A percentile compares a stretch with the other conserved stretches of the same genome.
phyloP scores from a whole-genome alignment of 2,797 vertebrate species.

The Notamacropus eugenii region DNA sequence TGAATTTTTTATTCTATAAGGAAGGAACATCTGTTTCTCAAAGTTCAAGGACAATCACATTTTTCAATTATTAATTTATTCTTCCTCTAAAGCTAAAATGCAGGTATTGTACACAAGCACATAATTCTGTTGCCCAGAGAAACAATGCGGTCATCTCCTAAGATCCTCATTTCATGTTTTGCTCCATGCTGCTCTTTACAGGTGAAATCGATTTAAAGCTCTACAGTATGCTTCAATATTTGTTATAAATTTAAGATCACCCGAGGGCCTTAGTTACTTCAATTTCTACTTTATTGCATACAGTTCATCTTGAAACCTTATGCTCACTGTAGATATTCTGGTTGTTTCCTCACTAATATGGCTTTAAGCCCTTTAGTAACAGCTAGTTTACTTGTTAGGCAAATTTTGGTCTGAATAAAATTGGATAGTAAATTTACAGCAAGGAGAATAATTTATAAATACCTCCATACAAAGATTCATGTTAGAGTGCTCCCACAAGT shows the following conservation, averaged over 20 bases:
- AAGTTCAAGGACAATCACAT: conserved; percentile 37
- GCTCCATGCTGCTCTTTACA: conserved; percentile 4
- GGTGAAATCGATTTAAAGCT: not conserved
- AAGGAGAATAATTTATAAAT: not conserved
- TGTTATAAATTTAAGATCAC: conserved; percentile 73
- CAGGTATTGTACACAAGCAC: conserved; percentile 14
- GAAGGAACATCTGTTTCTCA: conserved; percentile 53
- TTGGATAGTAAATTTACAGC: not conserved
- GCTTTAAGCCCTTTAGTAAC: conserved; percentile 29
- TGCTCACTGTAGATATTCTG: conserved; percentile 4
- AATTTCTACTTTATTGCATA: conserved; percentile 61
- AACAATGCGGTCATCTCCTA: conserved; percentile 31
- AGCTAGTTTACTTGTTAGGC: conserved; percentile 25
- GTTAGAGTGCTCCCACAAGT: not conserved
- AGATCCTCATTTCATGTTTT: conserved; percentile 54
- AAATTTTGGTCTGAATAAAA: conserved; percentile 50
- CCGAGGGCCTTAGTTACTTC: conserved; percentile 47
- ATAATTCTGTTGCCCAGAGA: not conserved
- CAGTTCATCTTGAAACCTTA: conserved; percentile 33
- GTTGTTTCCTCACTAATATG: not conserved
- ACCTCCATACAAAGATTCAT: not conserved
- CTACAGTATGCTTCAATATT: conserved; percentile 57
- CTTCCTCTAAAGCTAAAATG: conserved; percentile 2
- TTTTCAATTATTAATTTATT: conserved; percentile 65
- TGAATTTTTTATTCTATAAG: conserved; percentile 69